These are phyloP conservation scores for Pseudachorutes palmiensis DNA, from an alignment of 1,140 invertebrate genomes.

Conservation along the genomic window DNA sequence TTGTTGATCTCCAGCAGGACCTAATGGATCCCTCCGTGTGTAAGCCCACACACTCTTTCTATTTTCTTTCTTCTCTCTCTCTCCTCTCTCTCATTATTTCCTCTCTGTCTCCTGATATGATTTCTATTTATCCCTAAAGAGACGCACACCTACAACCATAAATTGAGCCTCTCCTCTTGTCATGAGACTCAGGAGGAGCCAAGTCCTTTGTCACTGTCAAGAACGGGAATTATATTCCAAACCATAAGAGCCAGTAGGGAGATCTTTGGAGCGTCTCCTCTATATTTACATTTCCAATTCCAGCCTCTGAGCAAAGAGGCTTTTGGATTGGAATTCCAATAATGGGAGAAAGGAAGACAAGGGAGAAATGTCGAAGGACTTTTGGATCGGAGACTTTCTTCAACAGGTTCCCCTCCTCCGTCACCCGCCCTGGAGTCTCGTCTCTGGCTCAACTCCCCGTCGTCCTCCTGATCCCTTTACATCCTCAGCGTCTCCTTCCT, in stretches of 20 bases:
- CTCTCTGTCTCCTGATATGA: background rate
- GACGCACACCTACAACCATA: background rate
- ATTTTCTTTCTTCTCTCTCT: background rate
- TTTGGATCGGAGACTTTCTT: background rate
- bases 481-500: no score
- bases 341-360: background rate
- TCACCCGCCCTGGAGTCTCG: no score
- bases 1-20: background rate
- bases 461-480: no score
- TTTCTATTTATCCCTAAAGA: background rate
- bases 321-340: background rate
- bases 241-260: no score
- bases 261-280: no score
- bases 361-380: background rate
- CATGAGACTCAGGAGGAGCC: background rate
- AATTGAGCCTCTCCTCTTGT: background rate
- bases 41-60: background rate
- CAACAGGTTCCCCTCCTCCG: background rate
- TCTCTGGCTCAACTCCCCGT: no score
- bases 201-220: background rate
- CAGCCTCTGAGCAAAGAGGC: background rate
- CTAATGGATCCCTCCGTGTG: background rate
- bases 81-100: background rate
- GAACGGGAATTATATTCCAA: background rate
- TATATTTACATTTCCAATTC: conserved; percentile 2